Evolutionary conservation across 2,797 vertebrate species (phyloP), one percentile per base, ranked within the genome.

Genomic region (Gallinago stenura): DNA sequence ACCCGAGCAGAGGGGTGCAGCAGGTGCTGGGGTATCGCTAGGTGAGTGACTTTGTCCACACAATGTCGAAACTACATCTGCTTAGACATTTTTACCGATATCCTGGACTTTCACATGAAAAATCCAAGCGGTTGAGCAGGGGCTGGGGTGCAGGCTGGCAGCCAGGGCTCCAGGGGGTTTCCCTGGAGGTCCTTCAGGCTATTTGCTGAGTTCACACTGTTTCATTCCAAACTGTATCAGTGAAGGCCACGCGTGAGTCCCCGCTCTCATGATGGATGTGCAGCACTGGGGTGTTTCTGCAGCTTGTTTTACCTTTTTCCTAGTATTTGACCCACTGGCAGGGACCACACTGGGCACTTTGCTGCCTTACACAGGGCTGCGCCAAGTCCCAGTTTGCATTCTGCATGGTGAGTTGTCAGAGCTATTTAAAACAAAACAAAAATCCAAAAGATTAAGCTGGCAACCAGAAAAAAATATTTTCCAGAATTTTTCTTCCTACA

Each of bases 11-110:
- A 33, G 30, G 35, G 11, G 1, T 16, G 57, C 37, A 31, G 80
- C 46, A 25, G 20, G 48, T 33, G 4, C 4, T 5, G 0, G 33
- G 50, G 17, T 17, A 18, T 31, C 9, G 0, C 18, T 22, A 6
- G 9, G 10, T 3, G 1, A 33, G 48, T 4, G 31, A 21, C 37
- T 51, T 35, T 53, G 28, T 22, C 58, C 14, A 2, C 33, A 0
- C 3, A 4, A 58, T 50, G 26, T 50, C 10, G 4, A 24, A 39
- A n/a, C n/a, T 11, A 19, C 24, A 8, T 1, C 7, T n/a, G 58
- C 18, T 2, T 22, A 46, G 22, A 15, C 9, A 12, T 56, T 73
- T 83, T 56, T 48, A 65, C 41, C 60, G 30, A 3, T 15, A 22
- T 15, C 48, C 6, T 7, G 1, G 41, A 72, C 37, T n/a, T 39